phyloP scores from a whole-genome alignment of 2,888 invertebrate species.

The Dicranocentrus wangi region DNA sequence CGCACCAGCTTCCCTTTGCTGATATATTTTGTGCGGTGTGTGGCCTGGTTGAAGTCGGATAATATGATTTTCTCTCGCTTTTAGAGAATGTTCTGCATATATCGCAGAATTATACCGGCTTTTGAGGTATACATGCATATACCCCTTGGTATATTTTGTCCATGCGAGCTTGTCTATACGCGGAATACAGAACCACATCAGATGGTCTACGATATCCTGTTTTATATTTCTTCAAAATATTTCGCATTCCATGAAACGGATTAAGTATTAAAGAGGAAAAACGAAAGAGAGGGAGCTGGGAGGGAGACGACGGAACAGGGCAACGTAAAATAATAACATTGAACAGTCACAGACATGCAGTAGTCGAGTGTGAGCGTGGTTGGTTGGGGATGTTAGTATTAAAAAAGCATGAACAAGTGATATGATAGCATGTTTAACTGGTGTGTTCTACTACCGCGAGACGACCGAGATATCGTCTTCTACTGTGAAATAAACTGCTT shows the following conservation, averaged over 20 bases:
- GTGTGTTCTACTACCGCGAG: not conserved
- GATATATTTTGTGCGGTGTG: too few relatives aligned
- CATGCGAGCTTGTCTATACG: too few relatives aligned
- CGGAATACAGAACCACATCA: conserved; percentile 8
- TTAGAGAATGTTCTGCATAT: too few relatives aligned
- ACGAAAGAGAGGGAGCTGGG: not conserved
- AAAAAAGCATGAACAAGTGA: conserved; percentile 8
- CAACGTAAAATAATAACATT: conserved; percentile 2
- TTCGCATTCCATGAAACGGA: not conserved
- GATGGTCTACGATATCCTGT: too few relatives aligned
- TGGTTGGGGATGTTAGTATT: not conserved
- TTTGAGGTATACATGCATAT: too few relatives aligned
- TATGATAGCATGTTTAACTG: conserved; percentile 12
- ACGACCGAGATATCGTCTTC: not conserved
- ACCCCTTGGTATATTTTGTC: too few relatives aligned
- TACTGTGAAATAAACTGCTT: not conserved
- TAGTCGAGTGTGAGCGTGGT: not conserved
- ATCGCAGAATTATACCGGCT: too few relatives aligned
- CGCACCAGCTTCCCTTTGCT: too few relatives aligned
- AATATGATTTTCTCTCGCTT: conserved; percentile 10
- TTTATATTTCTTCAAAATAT: not conserved
- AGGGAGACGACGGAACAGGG: not conserved
- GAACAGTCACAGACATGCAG: not conserved
- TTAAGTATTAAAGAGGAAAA: conserved; percentile 23
- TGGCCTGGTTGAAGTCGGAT: not conserved